These are phyloP conservation scores for Drosophila biarmipes DNA, from an alignment of 1,140 invertebrate genomes.

Conservation along the genomic window DNA sequence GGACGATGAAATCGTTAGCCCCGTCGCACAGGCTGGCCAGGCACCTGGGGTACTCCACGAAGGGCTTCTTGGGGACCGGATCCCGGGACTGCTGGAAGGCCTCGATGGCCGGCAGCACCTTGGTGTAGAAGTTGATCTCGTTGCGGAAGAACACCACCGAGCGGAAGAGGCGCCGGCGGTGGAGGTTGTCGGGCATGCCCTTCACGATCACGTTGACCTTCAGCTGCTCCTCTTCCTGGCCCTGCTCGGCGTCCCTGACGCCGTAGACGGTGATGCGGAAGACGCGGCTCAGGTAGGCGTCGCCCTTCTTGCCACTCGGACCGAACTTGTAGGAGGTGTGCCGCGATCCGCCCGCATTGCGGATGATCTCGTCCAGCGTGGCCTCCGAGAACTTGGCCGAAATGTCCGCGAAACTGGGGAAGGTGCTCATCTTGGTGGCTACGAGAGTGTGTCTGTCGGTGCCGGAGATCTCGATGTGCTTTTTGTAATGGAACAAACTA, in stretches of 20 bases:
- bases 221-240: slow-evolving; percentile 38
- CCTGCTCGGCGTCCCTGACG: slow-evolving; percentile 61
- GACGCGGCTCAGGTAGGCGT: slow-evolving; percentile 88
- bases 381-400: slow-evolving; percentile 84
- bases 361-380: slow-evolving; percentile 84
- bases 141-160: slow-evolving; percentile 89
- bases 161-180: slow-evolving; percentile 87
- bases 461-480: slow-evolving; percentile 8
- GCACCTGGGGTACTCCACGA: slow-evolving; percentile 86
- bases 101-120: slow-evolving; percentile 86
- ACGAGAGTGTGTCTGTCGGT: slow-evolving; percentile 5
- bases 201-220: slow-evolving; percentile 86
- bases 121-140: slow-evolving; percentile 88
- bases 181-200: slow-evolving; percentile 87
- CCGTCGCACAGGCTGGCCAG: slow-evolving; percentile 87
- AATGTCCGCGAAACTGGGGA: slow-evolving; percentile 67
- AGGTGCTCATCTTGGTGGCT: slow-evolving; percentile 38
- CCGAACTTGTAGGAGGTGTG: slow-evolving; percentile 85
- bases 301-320: slow-evolving; percentile 86
- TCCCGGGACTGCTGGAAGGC: slow-evolving; percentile 85
- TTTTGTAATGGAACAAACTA: slow-evolving; percentile 36
- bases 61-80: slow-evolving; percentile 85
- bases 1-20: slow-evolving; percentile 87
- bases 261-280: slow-evolving; percentile 86
- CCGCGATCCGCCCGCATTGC: slow-evolving; percentile 79